Conservation (phyloP, 2,888 invertebrate species). For the Helobdella robusta region DNA sequence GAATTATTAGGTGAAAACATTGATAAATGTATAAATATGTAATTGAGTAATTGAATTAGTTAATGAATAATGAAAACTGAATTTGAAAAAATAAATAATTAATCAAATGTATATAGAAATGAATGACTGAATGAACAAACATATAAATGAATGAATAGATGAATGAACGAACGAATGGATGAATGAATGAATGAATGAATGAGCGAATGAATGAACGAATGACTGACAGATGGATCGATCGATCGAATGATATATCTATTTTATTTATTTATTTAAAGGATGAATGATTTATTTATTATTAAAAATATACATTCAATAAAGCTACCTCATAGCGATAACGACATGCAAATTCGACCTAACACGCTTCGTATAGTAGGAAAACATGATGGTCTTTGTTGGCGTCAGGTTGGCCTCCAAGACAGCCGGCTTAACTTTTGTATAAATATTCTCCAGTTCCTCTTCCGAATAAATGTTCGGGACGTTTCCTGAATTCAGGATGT, state of each 20-base stretch:
- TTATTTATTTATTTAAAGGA: constrained; percentile 3
- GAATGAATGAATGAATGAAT: too few relatives aligned
- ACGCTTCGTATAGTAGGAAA: constrained; percentile 48
- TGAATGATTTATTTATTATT: not conserved
- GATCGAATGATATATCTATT: not conserved
- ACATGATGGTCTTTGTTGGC: constrained; percentile 63
- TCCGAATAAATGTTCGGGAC: constrained; percentile 50
- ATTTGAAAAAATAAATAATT: constrained; percentile 6
- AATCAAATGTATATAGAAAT: not conserved
- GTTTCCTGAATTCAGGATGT: constrained; percentile 50
- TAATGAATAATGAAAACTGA: not conserved
- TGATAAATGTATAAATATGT: too few relatives aligned
- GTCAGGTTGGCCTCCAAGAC: constrained; percentile 64
- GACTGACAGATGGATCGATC: too few relatives aligned
- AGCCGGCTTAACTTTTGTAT: constrained; percentile 63
- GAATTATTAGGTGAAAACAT: too few relatives aligned
- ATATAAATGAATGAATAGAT: too few relatives aligned
- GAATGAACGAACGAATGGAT: too few relatives aligned
- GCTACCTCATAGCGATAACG: constrained; percentile 53
- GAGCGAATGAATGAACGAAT: too few relatives aligned
- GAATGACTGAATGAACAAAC: too few relatives aligned
- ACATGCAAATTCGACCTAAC: constrained; percentile 49
- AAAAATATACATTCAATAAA: not conserved
- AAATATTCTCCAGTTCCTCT: constrained; percentile 56
- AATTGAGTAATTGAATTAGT: too few relatives aligned